Base-by-base conservation (phyloP, 2,797 vertebrate genomes). In the Ataeniobius toweri region DNA sequence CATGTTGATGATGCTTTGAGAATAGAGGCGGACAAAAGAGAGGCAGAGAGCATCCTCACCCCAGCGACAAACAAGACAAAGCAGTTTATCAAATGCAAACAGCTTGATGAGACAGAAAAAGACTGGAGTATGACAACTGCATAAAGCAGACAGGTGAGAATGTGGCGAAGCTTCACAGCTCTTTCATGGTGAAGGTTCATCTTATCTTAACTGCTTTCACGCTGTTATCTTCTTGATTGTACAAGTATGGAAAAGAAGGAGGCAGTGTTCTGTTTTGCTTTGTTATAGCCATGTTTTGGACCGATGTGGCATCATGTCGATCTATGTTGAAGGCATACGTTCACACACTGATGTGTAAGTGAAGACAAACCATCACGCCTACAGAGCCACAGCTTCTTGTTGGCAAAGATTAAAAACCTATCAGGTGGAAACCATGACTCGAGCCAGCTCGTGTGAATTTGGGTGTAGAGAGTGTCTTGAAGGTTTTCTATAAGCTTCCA, bases 251-350 rank as follows among this genome's bases (percentile, higher is more conserved):
- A 72, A 80, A 5, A 55, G 56, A 55, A 41, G 67, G 44, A 76
- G 51, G n/a, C 31, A 12, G 79, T 56, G 53, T 55, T 78, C 41
- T 71, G 74, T 82, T 83, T 85, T 82, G 69, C 87, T 81, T 55
- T 8, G 3, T 68, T 28, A 71, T 7, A 80, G 74, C 76, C 73
- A n/a, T 61, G 75, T 71, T 89, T 93, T 92, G 77, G 87, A 81
- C 24, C 79, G 79, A 50, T 65, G 79, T 93, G 93, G 91, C 92
- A 93, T 93, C 90, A 92, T 78, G 79, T 70, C 0, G 83, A 46
- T 84, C 81, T 83, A 83, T 90, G 86, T 88, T 81, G 76, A 78
- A 85, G 59, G 78, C 72, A 63, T 50, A 61, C 7, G 69, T 58
- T 71, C 71, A 51, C 22, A 55, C 67, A 76, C 26, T 26, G 67